Evolutionary conservation across 1,140 invertebrate species (phyloP).

Genomic region (Tetragonula clypearis): DNA sequence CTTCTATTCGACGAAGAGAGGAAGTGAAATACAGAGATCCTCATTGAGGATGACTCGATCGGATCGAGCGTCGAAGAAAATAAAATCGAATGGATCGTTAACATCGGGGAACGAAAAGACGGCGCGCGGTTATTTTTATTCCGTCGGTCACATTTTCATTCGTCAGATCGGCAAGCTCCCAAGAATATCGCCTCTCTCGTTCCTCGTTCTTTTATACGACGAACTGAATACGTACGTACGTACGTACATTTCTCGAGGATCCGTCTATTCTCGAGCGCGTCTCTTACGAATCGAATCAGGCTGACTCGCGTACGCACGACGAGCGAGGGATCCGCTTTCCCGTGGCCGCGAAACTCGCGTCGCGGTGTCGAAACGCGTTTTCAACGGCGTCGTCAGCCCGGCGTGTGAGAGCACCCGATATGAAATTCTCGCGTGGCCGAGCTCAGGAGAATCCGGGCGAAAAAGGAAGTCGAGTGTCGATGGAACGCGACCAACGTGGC

Average conservation of each 20-base stretch:
- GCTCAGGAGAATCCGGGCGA: conserved; percentile 7
- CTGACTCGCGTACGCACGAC: neutral
- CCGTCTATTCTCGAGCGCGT: neutral
- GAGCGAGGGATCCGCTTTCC: conserved; percentile 7
- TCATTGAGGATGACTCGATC: neutral
- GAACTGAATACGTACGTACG: neutral
- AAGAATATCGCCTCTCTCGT: too few species aligned
- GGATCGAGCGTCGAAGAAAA: neutral
- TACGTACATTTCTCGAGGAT: neutral
- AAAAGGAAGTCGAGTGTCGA: conserved; percentile 28
- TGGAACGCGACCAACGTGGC: conserved; percentile 20
- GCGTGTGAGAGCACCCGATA: neutral
- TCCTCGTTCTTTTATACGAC: neutral
- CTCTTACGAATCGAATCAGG: conserved; percentile 23
- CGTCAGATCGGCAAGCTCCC: neutral
- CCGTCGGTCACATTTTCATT: neutral
- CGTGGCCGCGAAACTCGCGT: neutral
- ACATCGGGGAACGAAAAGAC: neutral
- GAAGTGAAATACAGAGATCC: neutral
- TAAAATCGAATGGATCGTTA: conserved; percentile 10
- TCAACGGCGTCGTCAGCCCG: neutral
- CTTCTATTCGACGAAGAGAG: neutral
- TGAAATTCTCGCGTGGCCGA: conserved; percentile 25
- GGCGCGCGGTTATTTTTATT: conserved; percentile 25
- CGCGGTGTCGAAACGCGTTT: neutral